Base-by-base conservation (phyloP, 2,888 invertebrate genomes). In the Ptychoptera contaminata region DNA sequence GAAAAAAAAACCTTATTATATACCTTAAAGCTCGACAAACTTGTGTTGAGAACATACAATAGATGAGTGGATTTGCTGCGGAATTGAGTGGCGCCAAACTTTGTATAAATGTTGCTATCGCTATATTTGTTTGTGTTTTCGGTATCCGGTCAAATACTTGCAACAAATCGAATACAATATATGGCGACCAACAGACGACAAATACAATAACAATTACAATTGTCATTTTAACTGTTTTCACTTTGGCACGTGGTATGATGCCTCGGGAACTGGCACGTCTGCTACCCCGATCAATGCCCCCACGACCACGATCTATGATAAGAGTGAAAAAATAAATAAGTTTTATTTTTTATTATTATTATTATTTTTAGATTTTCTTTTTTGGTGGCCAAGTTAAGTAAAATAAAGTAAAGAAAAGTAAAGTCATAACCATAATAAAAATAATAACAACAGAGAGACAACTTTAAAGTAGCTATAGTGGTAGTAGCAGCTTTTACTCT, bases 141-240 rank as follows among this genome's bases (percentile, higher is more conserved):
- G 87, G 84, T 50, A 90, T 77, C 59, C 80, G 77, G 15, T 78
- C 84, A 63, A 82, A 92, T 37, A 92, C 90, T 72, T 90, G 87
- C 5, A 92, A 76, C 45, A 92, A 67, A 63, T 92, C 88, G 66
- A 88, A 93, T 45, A 93, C 75, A 62, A 93, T 87, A 68, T 90
- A 94, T 0, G 93, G 93, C 45, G 88, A 88, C 92, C 93, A 93
- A 68, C 93, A 93, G 8, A 92, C 67, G 49, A 93, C 82, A 65
- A 93, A 93, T 32, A 90, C 92, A 56, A 91, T 85, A 47, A 94
- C 92, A 56, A 94, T 94, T 53, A 92, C 91, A 53, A 94, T 83
- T 0, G 94, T 94, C 91, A 94, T 94, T 68, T 94, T 93, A 49
- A 94, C 88, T 12, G 92, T 93, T 71, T 94, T 94, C 55, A 94